These are phyloP conservation scores for Bradypus variegatus DNA, from an alignment of 2,797 vertebrate species.

Conservation along the genomic window DNA sequence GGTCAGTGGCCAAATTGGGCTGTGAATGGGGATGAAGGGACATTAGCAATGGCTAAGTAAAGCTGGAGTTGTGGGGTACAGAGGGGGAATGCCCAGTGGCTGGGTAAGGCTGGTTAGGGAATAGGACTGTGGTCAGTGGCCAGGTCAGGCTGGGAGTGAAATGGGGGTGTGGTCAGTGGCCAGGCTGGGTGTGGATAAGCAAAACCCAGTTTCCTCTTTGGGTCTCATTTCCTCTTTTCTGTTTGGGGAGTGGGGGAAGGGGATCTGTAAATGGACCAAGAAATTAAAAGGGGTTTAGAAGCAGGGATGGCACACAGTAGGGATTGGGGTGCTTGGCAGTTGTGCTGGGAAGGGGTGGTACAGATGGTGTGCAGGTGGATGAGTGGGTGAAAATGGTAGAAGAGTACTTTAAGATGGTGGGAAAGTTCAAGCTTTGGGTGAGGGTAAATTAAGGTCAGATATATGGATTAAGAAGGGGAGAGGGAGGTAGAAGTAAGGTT, in stretches of 20 bases:
- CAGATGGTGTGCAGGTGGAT: neutral
- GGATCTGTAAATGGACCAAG: slow-evolving; percentile 42
- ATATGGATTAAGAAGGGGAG: neutral
- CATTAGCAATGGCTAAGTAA: neutral
- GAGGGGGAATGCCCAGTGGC: neutral
- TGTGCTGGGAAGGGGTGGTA: neutral
- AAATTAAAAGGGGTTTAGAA: slow-evolving; percentile 36
- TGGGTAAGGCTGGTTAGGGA: neutral
- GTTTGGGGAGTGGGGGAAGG: slow-evolving; percentile 61
- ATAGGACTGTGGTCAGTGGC: slow-evolving; percentile 46
- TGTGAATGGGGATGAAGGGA: neutral
- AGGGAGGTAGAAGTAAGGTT: neutral
- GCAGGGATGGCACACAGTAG: neutral
- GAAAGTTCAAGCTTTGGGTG: slow-evolving; percentile 5
- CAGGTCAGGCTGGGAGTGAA: slow-evolving; percentile 55
- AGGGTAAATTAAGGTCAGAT: neutral
- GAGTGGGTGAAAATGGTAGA: neutral
- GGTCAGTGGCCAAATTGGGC: slow-evolving; percentile 29
- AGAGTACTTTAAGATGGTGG: neutral
- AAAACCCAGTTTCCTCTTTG: slow-evolving; percentile 69
- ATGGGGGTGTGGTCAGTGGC: slow-evolving; percentile 64
- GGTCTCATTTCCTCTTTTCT: slow-evolving; percentile 68
- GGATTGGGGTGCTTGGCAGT: neutral
- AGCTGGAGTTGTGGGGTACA: neutral
- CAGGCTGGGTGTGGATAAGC: slow-evolving; percentile 62